Evolutionary conservation across 2,797 vertebrate genomes (phyloP).

Genomic region (Aselliscus stoliczkanus): DNA sequence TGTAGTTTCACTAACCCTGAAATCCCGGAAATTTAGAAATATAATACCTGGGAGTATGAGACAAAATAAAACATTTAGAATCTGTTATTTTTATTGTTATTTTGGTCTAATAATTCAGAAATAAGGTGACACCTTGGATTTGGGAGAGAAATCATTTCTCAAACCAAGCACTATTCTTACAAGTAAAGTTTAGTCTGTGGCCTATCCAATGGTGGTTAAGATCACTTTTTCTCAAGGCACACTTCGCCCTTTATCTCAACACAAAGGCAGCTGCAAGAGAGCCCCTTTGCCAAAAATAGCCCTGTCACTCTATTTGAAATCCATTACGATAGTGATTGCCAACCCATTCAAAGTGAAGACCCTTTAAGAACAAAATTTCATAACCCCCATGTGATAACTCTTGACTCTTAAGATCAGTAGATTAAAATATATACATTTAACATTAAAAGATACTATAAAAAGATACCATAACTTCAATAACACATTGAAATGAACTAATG

Average conservation of each 20-base stretch:
- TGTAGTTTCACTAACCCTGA: not conserved
- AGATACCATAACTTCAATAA: not conserved
- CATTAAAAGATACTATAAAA: not conserved
- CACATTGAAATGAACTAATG: not conserved
- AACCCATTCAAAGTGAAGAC: not conserved
- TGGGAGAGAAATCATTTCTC: not conserved
- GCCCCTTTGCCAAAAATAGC: conserved; percentile 41
- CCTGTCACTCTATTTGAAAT: not conserved
- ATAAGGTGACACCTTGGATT: not conserved
- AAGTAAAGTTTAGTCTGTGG: not conserved
- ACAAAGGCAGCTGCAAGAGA: conserved; percentile 35
- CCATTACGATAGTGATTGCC: not conserved
- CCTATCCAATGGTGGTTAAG: not conserved
- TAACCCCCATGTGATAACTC: not conserved
- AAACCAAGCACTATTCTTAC: not conserved
- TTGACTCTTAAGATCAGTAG: not conserved
- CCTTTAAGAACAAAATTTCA: not conserved
- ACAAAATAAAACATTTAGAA: not conserved
- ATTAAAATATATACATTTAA: not conserved
- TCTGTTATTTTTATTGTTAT: not conserved
- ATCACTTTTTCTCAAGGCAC: not conserved
- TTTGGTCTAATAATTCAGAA: not conserved
- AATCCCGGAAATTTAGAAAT: not conserved
- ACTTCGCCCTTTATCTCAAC: conserved; percentile 23
- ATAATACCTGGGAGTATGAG: not conserved